These are phyloP conservation scores for Frankliniella fusca DNA, from an alignment of 2,888 invertebrate genomes.

Conservation along the genomic window DNA sequence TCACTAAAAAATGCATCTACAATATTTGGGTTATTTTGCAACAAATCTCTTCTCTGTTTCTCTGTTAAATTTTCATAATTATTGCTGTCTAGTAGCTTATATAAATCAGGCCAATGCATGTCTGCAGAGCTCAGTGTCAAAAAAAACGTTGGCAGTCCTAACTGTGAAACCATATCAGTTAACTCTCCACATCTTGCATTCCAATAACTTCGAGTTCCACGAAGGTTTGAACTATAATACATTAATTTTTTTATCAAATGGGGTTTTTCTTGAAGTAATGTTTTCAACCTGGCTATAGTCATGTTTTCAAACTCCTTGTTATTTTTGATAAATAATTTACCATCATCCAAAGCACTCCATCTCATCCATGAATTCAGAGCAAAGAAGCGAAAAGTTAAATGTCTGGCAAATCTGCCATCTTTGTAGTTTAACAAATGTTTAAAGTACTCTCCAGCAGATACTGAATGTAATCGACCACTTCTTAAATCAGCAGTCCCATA, in stretches of 20 bases:
- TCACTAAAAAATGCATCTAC: not conserved
- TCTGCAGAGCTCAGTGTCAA: constrained; percentile 37
- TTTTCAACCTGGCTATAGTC: constrained; percentile 14
- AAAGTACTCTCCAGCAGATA: constrained; percentile 15
- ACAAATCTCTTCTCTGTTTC: not conserved
- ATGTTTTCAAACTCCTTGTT: not conserved
- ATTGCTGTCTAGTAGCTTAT: constrained; percentile 18
- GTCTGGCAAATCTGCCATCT: constrained; percentile 28
- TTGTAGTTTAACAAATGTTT: constrained; percentile 28
- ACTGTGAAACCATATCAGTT: constrained; percentile 35
- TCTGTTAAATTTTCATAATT: not conserved
- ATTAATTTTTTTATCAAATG: constrained; percentile 31
- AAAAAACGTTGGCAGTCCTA: constrained; percentile 36
- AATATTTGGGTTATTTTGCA: not conserved
- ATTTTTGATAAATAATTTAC: not conserved
- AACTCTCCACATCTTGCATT: constrained; percentile 31
- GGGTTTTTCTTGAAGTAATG: constrained; percentile 29
- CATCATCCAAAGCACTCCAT: not conserved
- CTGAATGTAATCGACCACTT: not conserved
- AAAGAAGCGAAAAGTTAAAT: constrained; percentile 29
- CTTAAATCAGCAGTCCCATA: constrained; percentile 33
- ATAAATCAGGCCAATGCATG: too few relatives aligned
- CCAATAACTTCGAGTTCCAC: constrained; percentile 35
- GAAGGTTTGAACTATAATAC: constrained; percentile 32
- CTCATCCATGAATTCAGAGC: not conserved